Evolutionary conservation across 2,888 invertebrate species (phyloP).

Genomic region (Craniophora ligustri): DNA sequence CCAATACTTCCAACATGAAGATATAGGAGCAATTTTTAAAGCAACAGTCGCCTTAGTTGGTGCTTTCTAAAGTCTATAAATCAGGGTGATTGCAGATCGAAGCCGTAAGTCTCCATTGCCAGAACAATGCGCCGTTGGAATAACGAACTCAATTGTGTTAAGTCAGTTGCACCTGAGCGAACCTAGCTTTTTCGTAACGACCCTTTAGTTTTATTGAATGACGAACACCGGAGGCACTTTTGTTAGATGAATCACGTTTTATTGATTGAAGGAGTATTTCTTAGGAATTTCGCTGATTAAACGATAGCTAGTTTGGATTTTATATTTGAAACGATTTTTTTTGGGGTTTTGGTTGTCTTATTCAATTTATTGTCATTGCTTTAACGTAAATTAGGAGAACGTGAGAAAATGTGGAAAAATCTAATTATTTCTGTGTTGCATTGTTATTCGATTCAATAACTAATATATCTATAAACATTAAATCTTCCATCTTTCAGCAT

Average conservation of each 20-base stretch:
- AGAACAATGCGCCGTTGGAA: conserved; percentile 72
- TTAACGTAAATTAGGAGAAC: no score
- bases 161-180: conserved; percentile 66
- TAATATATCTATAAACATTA: no score
- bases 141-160: conserved; percentile 81
- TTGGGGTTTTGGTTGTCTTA: no score
- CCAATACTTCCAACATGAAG: conserved; percentile 28
- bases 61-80: conserved; percentile 70
- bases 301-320: no score
- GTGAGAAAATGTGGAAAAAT: no score
- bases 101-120: conserved; percentile 64
- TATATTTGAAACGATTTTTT: no score
- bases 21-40: conserved; percentile 39
- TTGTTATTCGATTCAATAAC: no score
- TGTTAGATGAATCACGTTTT: neutral
- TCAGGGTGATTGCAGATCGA: conserved; percentile 70
- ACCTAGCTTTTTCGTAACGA: conserved; percentile 51
- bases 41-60: conserved; percentile 46
- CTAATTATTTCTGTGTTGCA: no score
- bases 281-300: neutral
- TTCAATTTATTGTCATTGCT: no score
- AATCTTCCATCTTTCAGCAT: no score
- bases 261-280: neutral
- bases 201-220: conserved; percentile 50
- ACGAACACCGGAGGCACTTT: conserved; percentile 17